Conservation (phyloP, 2,888 invertebrate species). For the Sphaerophoria rueppellii region DNA sequence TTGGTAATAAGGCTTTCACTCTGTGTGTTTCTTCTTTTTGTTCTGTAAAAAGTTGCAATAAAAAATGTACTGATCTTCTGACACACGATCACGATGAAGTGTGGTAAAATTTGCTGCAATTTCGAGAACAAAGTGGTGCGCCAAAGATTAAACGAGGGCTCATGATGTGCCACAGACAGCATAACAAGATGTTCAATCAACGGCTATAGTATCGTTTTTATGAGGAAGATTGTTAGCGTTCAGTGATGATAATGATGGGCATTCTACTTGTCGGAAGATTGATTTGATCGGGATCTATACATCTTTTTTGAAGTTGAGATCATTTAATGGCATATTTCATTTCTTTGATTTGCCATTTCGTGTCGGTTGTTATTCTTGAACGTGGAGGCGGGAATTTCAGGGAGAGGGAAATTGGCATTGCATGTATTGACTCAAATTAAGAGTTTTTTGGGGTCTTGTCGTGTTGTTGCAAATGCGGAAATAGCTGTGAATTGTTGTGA, state of each 20-base stretch:
- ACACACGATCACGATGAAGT: conserved; percentile 66
- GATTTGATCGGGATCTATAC: conserved; percentile 23
- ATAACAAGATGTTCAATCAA: conserved; percentile 48
- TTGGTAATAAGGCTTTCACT: conserved; percentile 41
- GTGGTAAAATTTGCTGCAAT: conserved; percentile 69
- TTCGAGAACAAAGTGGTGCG: conserved; percentile 66
- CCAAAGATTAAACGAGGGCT: conserved; percentile 58
- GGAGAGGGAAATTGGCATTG: conserved; percentile 3
- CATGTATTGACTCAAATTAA: conserved; percentile 41
- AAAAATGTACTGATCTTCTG: conserved; percentile 35
- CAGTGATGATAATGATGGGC: conserved; percentile 1
- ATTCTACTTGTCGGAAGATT: conserved; percentile 17
- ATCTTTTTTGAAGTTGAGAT: conserved; percentile 34
- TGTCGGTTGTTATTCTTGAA: not conserved
- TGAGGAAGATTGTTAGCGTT: not conserved
- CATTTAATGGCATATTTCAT: conserved; percentile 37
- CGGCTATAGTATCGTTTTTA: not conserved
- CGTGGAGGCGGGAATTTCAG: not conserved
- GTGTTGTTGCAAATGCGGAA: conserved; percentile 16
- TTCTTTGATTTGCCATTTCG: conserved; percentile 12
- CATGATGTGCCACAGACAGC: conserved; percentile 55
- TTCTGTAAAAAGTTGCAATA: not conserved
- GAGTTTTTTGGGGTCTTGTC: conserved; percentile 48
- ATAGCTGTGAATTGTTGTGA: too few relatives aligned
- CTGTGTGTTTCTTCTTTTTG: conserved; percentile 9